Evolutionary conservation across 2,888 invertebrate genomes (phyloP).

Genomic region (Drosophila setosimentum): DNA sequence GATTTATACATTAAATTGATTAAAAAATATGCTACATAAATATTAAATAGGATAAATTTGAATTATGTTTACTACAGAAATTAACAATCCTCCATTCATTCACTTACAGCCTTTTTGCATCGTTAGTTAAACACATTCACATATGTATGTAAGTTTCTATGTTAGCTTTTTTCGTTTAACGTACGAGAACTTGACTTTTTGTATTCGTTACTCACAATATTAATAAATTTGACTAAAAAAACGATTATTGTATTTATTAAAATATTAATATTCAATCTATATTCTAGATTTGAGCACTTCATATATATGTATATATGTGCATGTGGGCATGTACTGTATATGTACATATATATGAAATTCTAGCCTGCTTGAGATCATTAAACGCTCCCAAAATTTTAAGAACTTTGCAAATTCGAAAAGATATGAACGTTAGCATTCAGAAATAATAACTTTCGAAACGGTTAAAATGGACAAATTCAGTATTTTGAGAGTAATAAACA

Average conservation of each 20-base stretch:
- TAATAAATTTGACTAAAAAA: conserved; percentile 16
- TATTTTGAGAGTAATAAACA: background rate
- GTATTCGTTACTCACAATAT: conserved; percentile 6
- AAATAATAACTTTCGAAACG: background rate
- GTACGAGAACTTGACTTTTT: conserved; percentile 2
- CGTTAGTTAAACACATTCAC: conserved; percentile 11
- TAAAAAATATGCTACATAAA: conserved; percentile 7
- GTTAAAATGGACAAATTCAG: background rate
- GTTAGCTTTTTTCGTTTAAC: background rate
- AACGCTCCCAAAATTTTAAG: background rate
- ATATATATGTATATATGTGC: conserved; percentile 1
- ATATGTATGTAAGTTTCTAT: background rate
- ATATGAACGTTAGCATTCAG: background rate
- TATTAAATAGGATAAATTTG: conserved; percentile 10
- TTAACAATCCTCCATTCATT: conserved; percentile 11
- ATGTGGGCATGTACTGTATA: conserved; percentile 2
- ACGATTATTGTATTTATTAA: conserved; percentile 8
- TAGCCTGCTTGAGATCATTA: background rate
- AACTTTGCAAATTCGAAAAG: background rate
- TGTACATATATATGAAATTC: conserved; percentile 1
- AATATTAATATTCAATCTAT: conserved; percentile 3
- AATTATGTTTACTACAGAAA: conserved; percentile 5
- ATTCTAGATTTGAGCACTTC: conserved; percentile 6
- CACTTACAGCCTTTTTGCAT: conserved; percentile 39
- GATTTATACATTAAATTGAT: conserved; percentile 11